These are phyloP conservation scores for Notothenia coriiceps DNA, from an alignment of 2,113 vertebrate genomes.

Conservation along the genomic window DNA sequence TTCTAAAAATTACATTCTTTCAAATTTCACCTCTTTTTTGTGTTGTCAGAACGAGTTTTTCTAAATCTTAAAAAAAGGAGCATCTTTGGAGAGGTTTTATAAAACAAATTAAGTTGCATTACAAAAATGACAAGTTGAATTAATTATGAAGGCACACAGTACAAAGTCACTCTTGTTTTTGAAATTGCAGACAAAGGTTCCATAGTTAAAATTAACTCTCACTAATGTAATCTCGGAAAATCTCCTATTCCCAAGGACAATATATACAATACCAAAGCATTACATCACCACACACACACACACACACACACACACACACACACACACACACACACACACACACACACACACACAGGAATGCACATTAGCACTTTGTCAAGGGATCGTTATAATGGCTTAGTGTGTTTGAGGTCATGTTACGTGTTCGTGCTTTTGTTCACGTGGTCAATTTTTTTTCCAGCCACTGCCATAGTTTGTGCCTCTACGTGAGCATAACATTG, in stretches of 20 bases:
- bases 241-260: conserved; percentile 40
- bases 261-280: conserved; percentile 44
- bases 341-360: conserved; percentile 34
- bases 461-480: neutral
- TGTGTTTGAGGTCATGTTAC: conserved; percentile 55
- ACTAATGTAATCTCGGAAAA: conserved; percentile 54
- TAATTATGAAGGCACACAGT: neutral
- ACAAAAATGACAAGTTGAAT: neutral
- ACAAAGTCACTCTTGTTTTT: neutral
- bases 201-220: conserved; percentile 47
- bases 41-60: too few relatives aligned
- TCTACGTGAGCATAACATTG: neutral
- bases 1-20: too few relatives aligned
- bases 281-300: conserved; percentile 55
- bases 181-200: neutral
- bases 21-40: too few relatives aligned
- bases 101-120: neutral
- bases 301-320: too few relatives aligned
- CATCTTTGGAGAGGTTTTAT: neutral
- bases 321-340: too few relatives aligned
- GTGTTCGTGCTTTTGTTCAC: conserved; percentile 40
- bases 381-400: conserved; percentile 61
- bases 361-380: conserved; percentile 65
- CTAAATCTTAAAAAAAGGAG: neutral
- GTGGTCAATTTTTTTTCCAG: conserved; percentile 21